These are phyloP conservation scores for Sinotaia quadrata DNA, from an alignment of 2,888 invertebrate species.

Conservation along the genomic window DNA sequence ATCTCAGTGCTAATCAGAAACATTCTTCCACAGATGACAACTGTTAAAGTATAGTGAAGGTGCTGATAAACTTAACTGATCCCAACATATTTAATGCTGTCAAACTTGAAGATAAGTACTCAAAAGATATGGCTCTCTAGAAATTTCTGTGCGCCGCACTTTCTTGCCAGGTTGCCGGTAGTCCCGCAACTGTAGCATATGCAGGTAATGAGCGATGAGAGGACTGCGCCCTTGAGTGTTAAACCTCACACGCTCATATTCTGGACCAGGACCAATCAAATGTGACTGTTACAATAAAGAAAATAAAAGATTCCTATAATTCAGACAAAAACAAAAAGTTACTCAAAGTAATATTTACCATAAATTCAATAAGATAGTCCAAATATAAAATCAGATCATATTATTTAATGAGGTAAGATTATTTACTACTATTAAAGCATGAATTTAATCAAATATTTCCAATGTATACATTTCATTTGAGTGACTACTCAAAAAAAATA, in stretches of 20 bases:
- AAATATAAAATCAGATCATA: too few relatives aligned
- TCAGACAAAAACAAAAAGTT: too few relatives aligned
- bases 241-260: constrained; percentile 66
- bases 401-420: too few relatives aligned
- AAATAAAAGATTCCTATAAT: too few relatives aligned
- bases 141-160: constrained; percentile 64
- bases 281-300: constrained; percentile 57
- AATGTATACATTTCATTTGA: too few relatives aligned
- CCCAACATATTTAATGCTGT: background rate
- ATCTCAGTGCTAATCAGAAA: background rate
- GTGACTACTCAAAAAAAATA: too few relatives aligned
- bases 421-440: too few relatives aligned
- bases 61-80: background rate
- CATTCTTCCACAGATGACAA: background rate
- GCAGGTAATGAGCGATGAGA: constrained; percentile 68
- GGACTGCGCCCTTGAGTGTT: constrained; percentile 69
- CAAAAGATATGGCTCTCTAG: constrained; percentile 63
- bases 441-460: too few relatives aligned
- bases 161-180: constrained; percentile 58
- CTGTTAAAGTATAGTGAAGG: background rate
- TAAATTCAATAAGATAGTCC: too few relatives aligned
- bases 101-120: background rate
- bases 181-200: constrained; percentile 61
- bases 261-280: constrained; percentile 66
- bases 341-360: too few relatives aligned